These are phyloP conservation scores for Hybognathus amarus DNA, from an alignment of 2,797 vertebrate species.

Conservation along the genomic window DNA sequence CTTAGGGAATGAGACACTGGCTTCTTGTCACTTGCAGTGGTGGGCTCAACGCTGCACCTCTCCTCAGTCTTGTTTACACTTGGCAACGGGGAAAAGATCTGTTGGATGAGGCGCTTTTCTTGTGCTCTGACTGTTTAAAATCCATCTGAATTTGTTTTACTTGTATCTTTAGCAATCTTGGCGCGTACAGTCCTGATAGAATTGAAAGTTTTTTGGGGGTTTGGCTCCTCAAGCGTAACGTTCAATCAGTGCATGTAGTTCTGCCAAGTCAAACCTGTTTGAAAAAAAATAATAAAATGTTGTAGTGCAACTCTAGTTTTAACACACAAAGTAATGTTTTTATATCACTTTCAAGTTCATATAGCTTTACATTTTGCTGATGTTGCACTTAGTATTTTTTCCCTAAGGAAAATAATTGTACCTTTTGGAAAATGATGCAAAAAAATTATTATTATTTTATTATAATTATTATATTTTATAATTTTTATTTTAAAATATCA, in stretches of 20 bases:
- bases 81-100: conserved; percentile 70
- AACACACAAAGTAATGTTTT: neutral
- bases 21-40: conserved; percentile 68
- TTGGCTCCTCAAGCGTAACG: neutral
- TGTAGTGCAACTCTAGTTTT: neutral
- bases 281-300: neutral
- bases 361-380: neutral
- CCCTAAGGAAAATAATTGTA: neutral
- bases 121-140: conserved; percentile 76
- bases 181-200: neutral
- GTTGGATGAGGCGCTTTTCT: conserved; percentile 63
- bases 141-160: neutral
- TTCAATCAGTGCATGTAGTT: neutral
- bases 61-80: conserved; percentile 65
- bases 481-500: neutral
- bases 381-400: neutral
- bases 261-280: neutral
- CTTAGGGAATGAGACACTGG: conserved; percentile 74
- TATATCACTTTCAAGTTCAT: neutral
- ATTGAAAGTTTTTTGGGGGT: accelerated
- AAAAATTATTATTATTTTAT: neutral
- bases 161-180: neutral
- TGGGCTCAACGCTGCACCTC: conserved; percentile 42
- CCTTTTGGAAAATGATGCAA: neutral
- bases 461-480: neutral